These are phyloP conservation scores for Phyllostomus discolor DNA, from an alignment of 2,113 vertebrate genomes.

Conservation along the genomic window DNA sequence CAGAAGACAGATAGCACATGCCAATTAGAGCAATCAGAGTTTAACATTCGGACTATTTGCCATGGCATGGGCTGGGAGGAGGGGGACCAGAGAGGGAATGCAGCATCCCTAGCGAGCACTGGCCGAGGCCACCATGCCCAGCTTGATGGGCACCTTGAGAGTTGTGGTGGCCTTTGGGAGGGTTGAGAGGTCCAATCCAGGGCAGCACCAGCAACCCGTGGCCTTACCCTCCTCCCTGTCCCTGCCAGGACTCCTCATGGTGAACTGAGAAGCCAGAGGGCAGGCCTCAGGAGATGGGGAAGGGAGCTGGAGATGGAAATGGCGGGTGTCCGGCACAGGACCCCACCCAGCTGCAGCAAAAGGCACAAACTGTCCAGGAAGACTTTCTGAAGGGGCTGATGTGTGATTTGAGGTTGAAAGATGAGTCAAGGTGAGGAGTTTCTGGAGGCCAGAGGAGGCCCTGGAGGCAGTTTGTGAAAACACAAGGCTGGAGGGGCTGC, in stretches of 20 bases:
- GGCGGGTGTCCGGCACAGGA: not conserved
- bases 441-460: not conserved
- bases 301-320: too few species aligned
- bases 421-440: not conserved
- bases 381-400: not conserved
- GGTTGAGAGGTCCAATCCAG: too few species aligned
- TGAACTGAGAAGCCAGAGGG: not conserved
- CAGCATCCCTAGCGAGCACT: not conserved
- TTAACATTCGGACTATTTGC: not conserved
- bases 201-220: not conserved
- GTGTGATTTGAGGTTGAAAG: not conserved
- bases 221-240: not conserved
- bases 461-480: not conserved
- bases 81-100: not conserved
- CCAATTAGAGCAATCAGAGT: not conserved
- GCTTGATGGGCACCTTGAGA: not conserved
- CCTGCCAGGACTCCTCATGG: not conserved
- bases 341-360: not conserved
- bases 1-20: not conserved
- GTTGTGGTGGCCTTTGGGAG: not conserved
- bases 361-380: not conserved
- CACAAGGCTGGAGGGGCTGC: not conserved
- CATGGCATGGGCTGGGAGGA: not conserved
- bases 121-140: not conserved
- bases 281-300: not conserved